Evolutionary conservation across 2,113 vertebrate species (phyloP).

Genomic region (Hippocampus zosterae): DNA sequence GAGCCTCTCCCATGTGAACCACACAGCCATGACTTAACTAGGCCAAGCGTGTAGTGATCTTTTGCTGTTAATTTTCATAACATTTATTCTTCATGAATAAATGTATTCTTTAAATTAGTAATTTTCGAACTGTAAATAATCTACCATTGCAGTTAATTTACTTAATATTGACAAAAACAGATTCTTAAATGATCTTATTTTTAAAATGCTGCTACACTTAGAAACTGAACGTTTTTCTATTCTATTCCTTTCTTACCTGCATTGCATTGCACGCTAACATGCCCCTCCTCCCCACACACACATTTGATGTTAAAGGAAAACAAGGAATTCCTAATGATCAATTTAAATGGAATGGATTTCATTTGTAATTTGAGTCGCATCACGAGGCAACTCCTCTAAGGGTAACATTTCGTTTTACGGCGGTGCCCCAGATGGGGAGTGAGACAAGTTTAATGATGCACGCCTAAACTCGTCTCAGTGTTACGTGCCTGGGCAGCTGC

Average conservation of each 20-base stretch:
- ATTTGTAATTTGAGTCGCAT: too few species aligned
- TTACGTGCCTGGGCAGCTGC: slow-evolving; percentile 10
- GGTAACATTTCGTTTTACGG: not conserved
- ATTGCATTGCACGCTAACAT: too few species aligned
- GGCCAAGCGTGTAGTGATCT: not conserved
- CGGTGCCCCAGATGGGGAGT: not conserved
- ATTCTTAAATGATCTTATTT: not conserved
- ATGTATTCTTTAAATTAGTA: not conserved
- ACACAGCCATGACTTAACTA: not conserved
- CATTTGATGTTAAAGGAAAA: not conserved
- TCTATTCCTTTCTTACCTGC: too few species aligned
- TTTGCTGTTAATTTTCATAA: not conserved
- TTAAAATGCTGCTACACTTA: not conserved
- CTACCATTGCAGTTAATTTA: not conserved
- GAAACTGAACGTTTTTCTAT: too few species aligned
- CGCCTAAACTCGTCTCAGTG: not conserved
- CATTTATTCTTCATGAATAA: not conserved
- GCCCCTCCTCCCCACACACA: too few species aligned
- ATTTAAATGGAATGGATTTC: too few species aligned
- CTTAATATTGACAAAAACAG: not conserved
- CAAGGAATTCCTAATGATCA: too few species aligned
- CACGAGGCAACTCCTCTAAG: too few species aligned
- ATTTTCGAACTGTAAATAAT: not conserved
- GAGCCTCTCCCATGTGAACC: not conserved
- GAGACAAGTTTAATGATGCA: slow-evolving; percentile 10